A percentile compares a stretch with the other conserved stretches of the same genome.
Conservation (phyloP, 2,113 vertebrate genomes). For the Dendrocopos noguchii region DNA sequence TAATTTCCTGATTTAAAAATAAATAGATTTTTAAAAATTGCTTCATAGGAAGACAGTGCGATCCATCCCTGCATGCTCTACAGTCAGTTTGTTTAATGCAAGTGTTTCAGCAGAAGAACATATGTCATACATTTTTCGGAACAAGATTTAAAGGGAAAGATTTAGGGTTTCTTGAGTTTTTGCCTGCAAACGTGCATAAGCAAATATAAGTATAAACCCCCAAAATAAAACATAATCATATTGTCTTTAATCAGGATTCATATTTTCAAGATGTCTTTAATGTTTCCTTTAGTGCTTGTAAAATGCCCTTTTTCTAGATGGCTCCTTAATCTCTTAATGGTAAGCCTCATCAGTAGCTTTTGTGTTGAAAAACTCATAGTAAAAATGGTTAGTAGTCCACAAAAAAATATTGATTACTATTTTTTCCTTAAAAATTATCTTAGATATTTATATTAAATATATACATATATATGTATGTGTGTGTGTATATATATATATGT, state of each 20-base stretch:
- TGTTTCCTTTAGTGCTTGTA: background rate
- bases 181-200: background rate
- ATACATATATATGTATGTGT: too few relatives aligned
- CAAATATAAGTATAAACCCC: background rate
- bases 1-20: background rate
- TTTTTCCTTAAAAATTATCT: background rate
- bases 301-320: background rate
- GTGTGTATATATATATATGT: too few relatives aligned
- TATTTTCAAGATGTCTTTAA: background rate
- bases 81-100: background rate
- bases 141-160: background rate
- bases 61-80: background rate
- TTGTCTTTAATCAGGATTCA: background rate
- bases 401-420: background rate
- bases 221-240: background rate
- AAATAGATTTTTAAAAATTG: background rate
- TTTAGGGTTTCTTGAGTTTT: background rate
- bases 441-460: background rate
- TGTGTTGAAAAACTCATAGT: background rate
- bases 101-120: slow-evolving; percentile 8
- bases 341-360: background rate
- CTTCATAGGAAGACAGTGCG: background rate
- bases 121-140: background rate
- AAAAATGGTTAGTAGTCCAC: background rate
- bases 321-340: background rate